A percentile compares a stretch with the other conserved stretches of the same genome.
phyloP scores from a whole-genome alignment of 2,113 vertebrate genomes.

The Nesogale talazaci region DNA sequence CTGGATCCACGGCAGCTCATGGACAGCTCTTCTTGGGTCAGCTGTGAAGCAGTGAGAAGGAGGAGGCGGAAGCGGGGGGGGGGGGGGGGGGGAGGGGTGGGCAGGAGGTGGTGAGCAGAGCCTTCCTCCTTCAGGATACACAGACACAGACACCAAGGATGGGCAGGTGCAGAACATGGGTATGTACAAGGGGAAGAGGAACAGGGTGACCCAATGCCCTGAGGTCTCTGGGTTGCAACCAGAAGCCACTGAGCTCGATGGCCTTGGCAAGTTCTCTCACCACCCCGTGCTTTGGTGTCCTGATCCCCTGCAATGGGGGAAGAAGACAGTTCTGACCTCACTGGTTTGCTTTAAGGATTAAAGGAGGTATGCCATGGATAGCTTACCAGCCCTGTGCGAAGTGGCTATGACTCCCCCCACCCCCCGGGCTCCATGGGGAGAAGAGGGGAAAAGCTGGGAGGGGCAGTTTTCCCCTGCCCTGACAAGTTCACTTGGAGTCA shows the following conservation, averaged over 20 bases:
- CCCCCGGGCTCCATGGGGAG: no score
- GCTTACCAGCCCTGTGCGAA: no score
- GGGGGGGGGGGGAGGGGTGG: not conserved
- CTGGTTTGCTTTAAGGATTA: not conserved
- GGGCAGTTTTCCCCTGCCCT: no score
- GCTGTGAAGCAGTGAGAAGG: not conserved
- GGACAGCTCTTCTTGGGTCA: not conserved
- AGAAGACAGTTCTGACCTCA: not conserved
- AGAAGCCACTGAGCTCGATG: not conserved
- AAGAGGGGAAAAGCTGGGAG: no score
- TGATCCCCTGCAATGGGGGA: accelerated
- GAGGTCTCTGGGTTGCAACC: not conserved
- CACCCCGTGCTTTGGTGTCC: not conserved
- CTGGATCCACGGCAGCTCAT: not conserved
- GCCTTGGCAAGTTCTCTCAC: not conserved
- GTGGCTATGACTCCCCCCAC: no score
- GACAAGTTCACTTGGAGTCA: no score
- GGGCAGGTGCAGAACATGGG: not conserved
- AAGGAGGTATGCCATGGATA: no score
- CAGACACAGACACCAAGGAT: not conserved
- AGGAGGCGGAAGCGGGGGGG: not conserved
- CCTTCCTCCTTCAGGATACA: not conserved
- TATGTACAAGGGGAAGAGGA: not conserved
- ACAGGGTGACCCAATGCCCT: not conserved
- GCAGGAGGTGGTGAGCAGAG: not conserved